A percentile compares a stretch with the other conserved stretches of the same genome.
Conservation (phyloP, 2,888 invertebrate genomes). For the Agrochola macilenta region DNA sequence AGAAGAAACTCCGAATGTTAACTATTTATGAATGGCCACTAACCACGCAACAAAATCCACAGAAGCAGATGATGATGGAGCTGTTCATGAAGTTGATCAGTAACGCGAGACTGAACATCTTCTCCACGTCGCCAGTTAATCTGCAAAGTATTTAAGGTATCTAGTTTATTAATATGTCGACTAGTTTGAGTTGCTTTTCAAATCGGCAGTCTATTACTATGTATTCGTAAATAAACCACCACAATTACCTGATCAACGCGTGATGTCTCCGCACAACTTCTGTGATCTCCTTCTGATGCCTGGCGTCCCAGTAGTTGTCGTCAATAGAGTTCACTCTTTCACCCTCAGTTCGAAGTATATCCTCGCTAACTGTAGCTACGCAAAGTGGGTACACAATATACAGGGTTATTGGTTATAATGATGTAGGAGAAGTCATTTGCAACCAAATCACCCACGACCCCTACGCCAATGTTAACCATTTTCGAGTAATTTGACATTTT, state of each 20-base stretch:
- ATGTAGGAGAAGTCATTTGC: too few relatives aligned
- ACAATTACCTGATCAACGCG: constrained; percentile 67
- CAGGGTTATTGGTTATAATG: too few relatives aligned
- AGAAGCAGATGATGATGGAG: constrained; percentile 79
- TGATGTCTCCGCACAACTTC: constrained; percentile 67
- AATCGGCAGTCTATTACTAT: background rate
- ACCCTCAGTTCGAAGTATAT: constrained; percentile 29
- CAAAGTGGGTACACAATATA: background rate
- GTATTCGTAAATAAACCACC: too few relatives aligned
- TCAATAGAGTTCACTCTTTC: constrained; percentile 13
- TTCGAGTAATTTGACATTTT: too few relatives aligned
- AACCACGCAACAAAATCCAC: constrained; percentile 77
- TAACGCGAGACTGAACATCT: constrained; percentile 76
- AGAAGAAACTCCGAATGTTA: background rate
- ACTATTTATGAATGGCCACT: constrained; percentile 8
- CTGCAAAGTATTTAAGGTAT: constrained; percentile 54
- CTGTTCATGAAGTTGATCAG: constrained; percentile 81
- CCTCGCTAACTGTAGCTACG: constrained; percentile 47
- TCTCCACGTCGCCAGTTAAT: constrained; percentile 74
- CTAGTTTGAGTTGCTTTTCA: background rate
- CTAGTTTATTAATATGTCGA: too few relatives aligned
- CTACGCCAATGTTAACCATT: too few relatives aligned
- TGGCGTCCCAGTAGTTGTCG: constrained; percentile 45
- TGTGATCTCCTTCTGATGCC: constrained; percentile 59
- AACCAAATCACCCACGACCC: too few relatives aligned